Evolutionary conservation across 1,140 invertebrate species (phyloP), one percentile per base, ranked within the genome.

Genomic region (Lanistes nyassanus): DNA sequence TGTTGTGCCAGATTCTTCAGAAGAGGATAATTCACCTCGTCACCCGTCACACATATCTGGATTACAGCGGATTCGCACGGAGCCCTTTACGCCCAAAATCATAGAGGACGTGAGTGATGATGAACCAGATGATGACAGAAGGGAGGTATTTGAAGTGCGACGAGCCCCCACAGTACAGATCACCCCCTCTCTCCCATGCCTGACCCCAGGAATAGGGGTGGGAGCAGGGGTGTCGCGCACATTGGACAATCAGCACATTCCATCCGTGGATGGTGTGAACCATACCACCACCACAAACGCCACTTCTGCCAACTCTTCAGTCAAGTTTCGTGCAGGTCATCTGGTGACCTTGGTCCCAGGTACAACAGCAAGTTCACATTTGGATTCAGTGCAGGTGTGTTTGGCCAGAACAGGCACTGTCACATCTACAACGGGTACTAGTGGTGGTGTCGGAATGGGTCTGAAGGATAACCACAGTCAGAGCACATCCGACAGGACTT

Each of bases 21-120:
- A 70, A 36, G 68, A 70, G 68, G 68, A 70, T 34, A 58, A 51
- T 26, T 21, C 42, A 13, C 51, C n/a, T n/a, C n/a, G 21, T 31
- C 31, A n/a, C 16, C 60, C 70, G 16, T 72, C 70, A 39, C 70
- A 72, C 31, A 56, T 34, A 53, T 37, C 56, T 3, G 16, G 37
- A 11, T 37, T 72, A 19, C 70, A 72, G 70, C 70, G 70, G 55
- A 31, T 72, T 23, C 70, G 70, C 19, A 72, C 70, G 13, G 70
- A 72, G 26, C 70, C 70, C 56, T 72, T 72, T 55, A 72, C 70
- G 31, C 70, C 70, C 37, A 31, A 42, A 34, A n/a, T 31, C 6
- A 5, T 72, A 29, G 70, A 72, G 47, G 70, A 72, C 16, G 70
- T 72, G 13, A 72, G 70, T 42, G 70, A 69, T 37, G 67, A 72